Conservation (phyloP, 2,888 invertebrate species). For the Patella ulyssiponensis region DNA sequence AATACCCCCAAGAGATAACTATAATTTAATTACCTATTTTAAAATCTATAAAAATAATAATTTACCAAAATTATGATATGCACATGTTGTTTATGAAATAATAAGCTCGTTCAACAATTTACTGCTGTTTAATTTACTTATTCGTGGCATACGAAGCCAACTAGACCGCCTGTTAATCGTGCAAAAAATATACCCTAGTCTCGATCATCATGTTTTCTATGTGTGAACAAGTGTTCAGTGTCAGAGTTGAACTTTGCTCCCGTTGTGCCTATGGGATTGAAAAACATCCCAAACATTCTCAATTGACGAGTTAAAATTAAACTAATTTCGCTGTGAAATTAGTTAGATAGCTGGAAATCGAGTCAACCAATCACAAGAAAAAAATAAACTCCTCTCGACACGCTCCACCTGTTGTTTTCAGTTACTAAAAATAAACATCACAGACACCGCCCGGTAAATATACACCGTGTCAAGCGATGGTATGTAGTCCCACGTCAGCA, state of each 20-base stretch:
- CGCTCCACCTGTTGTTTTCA: neutral
- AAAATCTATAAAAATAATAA: too few relatives aligned
- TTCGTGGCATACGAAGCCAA: too few relatives aligned
- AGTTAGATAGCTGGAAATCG: neutral
- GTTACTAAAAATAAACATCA: slow-evolving; percentile 6
- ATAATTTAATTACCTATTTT: too few relatives aligned
- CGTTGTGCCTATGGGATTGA: neutral
- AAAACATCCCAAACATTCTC: neutral
- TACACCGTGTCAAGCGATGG: neutral
- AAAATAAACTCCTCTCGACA: slow-evolving; percentile 5
- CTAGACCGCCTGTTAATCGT: too few relatives aligned
- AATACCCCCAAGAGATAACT: too few relatives aligned
- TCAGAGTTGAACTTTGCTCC: slow-evolving; percentile 4
- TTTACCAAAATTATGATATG: too few relatives aligned
- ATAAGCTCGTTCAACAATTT: too few relatives aligned
- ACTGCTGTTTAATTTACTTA: too few relatives aligned
- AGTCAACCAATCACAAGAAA: neutral
- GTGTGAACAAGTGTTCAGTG: slow-evolving; percentile 4
- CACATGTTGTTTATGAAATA: too few relatives aligned
- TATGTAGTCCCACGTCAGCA: neutral
- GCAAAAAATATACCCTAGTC: too few relatives aligned
- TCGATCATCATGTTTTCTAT: too few relatives aligned
- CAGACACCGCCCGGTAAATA: slow-evolving; percentile 1
- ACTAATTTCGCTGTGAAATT: slow-evolving; percentile 1
- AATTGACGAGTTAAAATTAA: neutral